Evolutionary conservation across 1,140 invertebrate genomes (phyloP), one percentile per base, ranked within the genome.

Genomic region (Pachypeltis micranthus): DNA sequence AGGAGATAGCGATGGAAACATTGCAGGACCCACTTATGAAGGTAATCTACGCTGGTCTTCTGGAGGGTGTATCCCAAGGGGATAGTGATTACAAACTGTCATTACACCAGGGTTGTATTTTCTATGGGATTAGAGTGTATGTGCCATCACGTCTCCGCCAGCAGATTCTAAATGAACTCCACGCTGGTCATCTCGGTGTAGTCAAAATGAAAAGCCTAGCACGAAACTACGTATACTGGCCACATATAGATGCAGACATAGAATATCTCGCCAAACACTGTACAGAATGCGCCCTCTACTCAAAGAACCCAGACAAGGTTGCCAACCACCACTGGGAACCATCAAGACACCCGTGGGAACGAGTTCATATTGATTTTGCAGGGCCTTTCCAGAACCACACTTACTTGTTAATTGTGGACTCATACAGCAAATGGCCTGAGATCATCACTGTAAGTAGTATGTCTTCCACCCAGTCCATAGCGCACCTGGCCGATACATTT

Each of bases 191-290:
- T 67, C 72, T 73, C 1, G 78, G 80, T 2, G 75, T 80, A 12
- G 72, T 73, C 0, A 70, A 69, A 0, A 83, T 82, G 78, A 83
- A 83, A 70, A 65, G 70, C 0, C 54, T 79, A 16, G 71, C 81
- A 1, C 55, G 78, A 19, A 70, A 67, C 14, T 78, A 80, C 67
- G 72, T 80, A 2, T 82, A 76, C 75, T 83, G 77, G 78, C 73
- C 72, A 12, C 68, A 67, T 28, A 74, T 81, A 0, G 76, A 83
- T 64, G 70, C 70, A 60, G 74, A 79, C 14, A 73, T 71, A 0
- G 76, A 78, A 72, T 70, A 65, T 19, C 65, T 68, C 25, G 70
- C 76, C 3, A 75, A 74, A 67, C 24, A 44, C 1, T 82, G 80
- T 66, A 67, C 69, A 19, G 69, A 71, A 19, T 81, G 80, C 64